Evolutionary conservation across 2,888 invertebrate genomes (phyloP).

Genomic region (Nomada hirtipes): DNA sequence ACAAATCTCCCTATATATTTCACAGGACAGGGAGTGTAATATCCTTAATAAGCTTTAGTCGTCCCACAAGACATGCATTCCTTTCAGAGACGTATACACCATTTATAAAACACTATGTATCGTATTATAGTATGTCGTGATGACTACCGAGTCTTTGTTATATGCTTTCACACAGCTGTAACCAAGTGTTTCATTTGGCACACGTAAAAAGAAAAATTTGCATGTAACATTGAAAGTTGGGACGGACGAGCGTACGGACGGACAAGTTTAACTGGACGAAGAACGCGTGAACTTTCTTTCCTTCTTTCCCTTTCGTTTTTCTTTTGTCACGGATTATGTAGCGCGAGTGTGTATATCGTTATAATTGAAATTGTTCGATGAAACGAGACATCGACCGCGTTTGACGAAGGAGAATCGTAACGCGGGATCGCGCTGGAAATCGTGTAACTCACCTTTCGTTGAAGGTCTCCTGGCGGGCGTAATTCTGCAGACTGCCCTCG

Average conservation of each 20-base stretch:
- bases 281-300: neutral
- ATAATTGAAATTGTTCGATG: conserved; percentile 11
- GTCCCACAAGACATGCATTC: conserved; percentile 50
- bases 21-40: conserved; percentile 3
- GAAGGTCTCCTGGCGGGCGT: conserved; percentile 97
- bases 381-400: conserved; percentile 40
- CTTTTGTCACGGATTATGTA: neutral
- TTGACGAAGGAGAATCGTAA: conserved; percentile 41
- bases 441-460: conserved; percentile 94
- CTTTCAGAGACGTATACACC: conserved; percentile 44
- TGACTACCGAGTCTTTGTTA: conserved; percentile 38
- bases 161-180: conserved; percentile 49
- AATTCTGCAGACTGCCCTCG: conserved; percentile 98
- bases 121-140: conserved; percentile 6
- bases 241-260: conserved; percentile 72
- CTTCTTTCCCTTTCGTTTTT: neutral
- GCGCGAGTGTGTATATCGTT: conserved; percentile 27
- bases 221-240: conserved; percentile 79
- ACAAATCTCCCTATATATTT: neutral
- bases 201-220: conserved; percentile 63
- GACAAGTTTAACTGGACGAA: conserved; percentile 19
- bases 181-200: conserved; percentile 50
- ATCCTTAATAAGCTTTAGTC: conserved; percentile 51
- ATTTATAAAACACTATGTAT: conserved; percentile 32
- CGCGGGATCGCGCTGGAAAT: conserved; percentile 16